phyloP scores from a whole-genome alignment of 2,888 invertebrate species.

The Gari tellinella region DNA sequence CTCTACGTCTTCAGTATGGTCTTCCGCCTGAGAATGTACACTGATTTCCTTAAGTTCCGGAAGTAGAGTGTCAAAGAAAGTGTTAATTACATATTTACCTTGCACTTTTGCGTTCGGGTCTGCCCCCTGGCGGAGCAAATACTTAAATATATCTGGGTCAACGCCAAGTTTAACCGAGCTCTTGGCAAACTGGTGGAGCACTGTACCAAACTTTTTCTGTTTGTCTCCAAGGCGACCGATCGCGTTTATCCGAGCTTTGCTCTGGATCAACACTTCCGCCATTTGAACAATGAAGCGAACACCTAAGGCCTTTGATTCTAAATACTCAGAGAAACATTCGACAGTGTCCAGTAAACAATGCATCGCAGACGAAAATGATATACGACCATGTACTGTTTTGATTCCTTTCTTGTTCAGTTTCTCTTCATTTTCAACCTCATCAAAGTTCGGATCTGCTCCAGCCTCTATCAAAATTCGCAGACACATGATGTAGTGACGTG shows the following conservation, averaged over 20 bases:
- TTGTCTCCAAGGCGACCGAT: slow-evolving; percentile 58
- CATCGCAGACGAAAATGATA: slow-evolving; percentile 68
- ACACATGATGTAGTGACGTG: slow-evolving; percentile 71
- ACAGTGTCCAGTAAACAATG: slow-evolving; percentile 73
- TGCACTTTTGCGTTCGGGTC: slow-evolving; percentile 65
- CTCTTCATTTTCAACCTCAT: slow-evolving; percentile 68
- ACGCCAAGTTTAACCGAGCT: slow-evolving; percentile 69
- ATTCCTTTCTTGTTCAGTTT: slow-evolving; percentile 54
- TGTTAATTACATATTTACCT: slow-evolving; percentile 68
- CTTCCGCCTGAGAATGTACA: slow-evolving; percentile 38
- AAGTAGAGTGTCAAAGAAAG: slow-evolving; percentile 63
- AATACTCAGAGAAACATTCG: slow-evolving; percentile 64
- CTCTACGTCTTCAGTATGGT: slow-evolving; percentile 55
- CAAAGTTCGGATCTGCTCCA: slow-evolving; percentile 79
- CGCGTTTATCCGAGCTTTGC: slow-evolving; percentile 51
- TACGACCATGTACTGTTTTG: slow-evolving; percentile 62
- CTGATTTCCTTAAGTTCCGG: slow-evolving; percentile 50
- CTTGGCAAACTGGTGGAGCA: slow-evolving; percentile 73
- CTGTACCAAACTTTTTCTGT: slow-evolving; percentile 63
- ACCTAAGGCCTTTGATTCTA: slow-evolving; percentile 64
- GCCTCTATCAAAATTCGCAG: slow-evolving; percentile 68
- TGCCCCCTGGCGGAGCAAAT: slow-evolving; percentile 71
- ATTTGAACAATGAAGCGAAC: slow-evolving; percentile 64
- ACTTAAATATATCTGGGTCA: slow-evolving; percentile 64
- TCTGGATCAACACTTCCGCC: slow-evolving; percentile 62